Conservation (phyloP, 2,888 invertebrate species). For the Drosophila hamatofila region DNA sequence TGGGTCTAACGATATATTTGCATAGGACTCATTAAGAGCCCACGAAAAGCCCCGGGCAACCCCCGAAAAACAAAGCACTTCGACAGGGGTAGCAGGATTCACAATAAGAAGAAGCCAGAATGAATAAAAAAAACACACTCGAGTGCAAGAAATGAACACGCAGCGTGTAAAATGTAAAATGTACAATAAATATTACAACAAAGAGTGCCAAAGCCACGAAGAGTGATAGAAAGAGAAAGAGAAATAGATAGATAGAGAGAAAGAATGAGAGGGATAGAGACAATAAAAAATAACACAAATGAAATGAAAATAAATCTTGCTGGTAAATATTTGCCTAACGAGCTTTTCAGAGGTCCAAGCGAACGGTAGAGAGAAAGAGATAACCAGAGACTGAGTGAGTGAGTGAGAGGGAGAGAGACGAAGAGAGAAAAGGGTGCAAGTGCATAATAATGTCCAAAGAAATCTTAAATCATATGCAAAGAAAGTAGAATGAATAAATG, state of each 20-base stretch:
- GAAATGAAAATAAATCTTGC: constrained; percentile 67
- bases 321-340: constrained; percentile 69
- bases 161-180: constrained; percentile 68
- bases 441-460: constrained; percentile 33
- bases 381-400: too few relatives aligned
- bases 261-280: background rate
- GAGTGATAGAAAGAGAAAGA: background rate
- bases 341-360: constrained; percentile 54
- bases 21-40: constrained; percentile 76
- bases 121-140: constrained; percentile 27
- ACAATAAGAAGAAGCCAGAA: constrained; percentile 22
- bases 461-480: constrained; percentile 30
- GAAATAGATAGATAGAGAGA: background rate
- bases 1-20: constrained; percentile 78
- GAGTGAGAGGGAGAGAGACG: background rate
- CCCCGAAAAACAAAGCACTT: constrained; percentile 35
- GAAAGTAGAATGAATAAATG: constrained; percentile 24
- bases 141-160: constrained; percentile 67
- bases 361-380: background rate
- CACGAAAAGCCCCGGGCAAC: constrained; percentile 44
- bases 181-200: constrained; percentile 68
- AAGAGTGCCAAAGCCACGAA: constrained; percentile 8
- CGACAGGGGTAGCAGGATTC: constrained; percentile 15
- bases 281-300: constrained; percentile 36
- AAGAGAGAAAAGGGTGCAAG: constrained; percentile 21